A percentile compares a stretch with the other conserved stretches of the same genome.
Conservation (phyloP, 2,888 invertebrate species). For the Papilio protenor region DNA sequence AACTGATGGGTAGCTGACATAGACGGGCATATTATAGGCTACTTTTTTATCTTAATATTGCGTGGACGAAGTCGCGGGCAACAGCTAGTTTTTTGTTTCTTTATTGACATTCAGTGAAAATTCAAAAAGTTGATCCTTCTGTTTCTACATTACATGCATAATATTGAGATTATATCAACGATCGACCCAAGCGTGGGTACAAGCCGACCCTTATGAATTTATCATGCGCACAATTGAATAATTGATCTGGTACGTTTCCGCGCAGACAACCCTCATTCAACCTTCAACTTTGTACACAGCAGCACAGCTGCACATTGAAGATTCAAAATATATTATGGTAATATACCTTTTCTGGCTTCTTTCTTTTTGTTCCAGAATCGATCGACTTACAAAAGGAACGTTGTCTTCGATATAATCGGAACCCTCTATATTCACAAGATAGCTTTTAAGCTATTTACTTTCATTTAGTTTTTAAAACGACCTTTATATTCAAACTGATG, state of each 20-base stretch:
- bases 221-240: constrained; percentile 28
- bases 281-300: neutral
- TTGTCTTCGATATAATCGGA: neutral
- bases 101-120: too few species aligned
- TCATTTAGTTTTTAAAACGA: neutral
- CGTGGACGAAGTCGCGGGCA: too few species aligned
- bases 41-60: too few species aligned
- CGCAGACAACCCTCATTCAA: neutral
- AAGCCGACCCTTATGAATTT: constrained; percentile 4
- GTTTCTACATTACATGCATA: neutral
- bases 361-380: neutral
- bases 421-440: neutral
- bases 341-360: neutral
- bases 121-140: neutral
- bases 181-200: neutral
- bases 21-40: too few species aligned
- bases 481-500: neutral
- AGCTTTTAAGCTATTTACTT: neutral
- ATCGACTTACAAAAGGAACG: neutral
- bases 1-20: too few species aligned
- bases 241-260: constrained; percentile 4
- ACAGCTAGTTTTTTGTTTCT: too few species aligned
- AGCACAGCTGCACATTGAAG: neutral
- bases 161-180: neutral
- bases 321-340: neutral